Base-by-base conservation (phyloP, 2,797 vertebrate species). In the Pseudopleuronectes americanus region DNA sequence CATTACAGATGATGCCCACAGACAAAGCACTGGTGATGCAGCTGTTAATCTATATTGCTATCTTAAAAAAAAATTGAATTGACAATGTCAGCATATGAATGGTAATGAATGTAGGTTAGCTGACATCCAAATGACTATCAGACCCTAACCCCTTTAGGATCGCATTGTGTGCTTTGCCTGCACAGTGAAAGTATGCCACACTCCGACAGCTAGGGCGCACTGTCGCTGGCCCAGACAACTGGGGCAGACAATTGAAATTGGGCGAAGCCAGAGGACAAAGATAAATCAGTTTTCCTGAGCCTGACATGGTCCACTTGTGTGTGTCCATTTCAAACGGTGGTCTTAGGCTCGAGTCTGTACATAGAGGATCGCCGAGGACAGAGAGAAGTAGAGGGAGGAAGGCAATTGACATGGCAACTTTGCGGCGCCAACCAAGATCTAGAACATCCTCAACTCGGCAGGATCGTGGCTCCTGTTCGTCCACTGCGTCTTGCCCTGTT, bases 281-380 rank as follows among this genome's bases (percentile, higher is more conserved):
- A 76, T 73, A 87, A 82, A 89, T 79, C 84, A 63, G 77, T 70
- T 78, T 57, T 71, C 36, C 72, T 66, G 81, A 75, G 79, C 64
- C 83, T 90, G 89, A 86, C 83, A 93, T 94, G 92, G 92, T 94
- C 87, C 91, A 94, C 81, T 92, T 93, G 87, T 87, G 70, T n/a
- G 81, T 86, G 71, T 84, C 76, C 71, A 90, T 89, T 84, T 89
- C 89, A 79, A 54, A 88, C 2, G 75, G 86, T 83, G 89, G 90
- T 91, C 79, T 83, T 74, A 81, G 87, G 57, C 86, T 93, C 0
- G 85, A 90, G 56, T 92, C 88, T 48, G 75, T 91, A 45, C 86
- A 89, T 43, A 77, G 81, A 85, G 65, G 79, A 79, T 83, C 80
- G 64, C 75, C 80, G 54, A 68, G 79, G 63, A 56, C 68, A 61